Evolutionary conservation across 2,113 vertebrate species (phyloP).

Genomic region (Leiothrix lutea): DNA sequence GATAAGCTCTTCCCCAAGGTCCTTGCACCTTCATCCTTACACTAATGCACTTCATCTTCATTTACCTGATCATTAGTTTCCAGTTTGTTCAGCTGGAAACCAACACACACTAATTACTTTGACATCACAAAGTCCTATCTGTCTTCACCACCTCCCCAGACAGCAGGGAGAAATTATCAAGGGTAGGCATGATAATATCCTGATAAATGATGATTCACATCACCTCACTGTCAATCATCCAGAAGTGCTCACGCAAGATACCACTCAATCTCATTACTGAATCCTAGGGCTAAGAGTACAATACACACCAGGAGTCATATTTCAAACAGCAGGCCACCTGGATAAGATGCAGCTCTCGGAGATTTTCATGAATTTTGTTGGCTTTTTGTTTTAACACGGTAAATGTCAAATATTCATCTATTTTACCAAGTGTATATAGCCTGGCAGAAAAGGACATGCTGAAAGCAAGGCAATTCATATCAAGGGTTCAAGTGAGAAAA

Average conservation of each 20-base stretch:
- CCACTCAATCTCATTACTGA: conserved; percentile 73
- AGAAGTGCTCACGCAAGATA: conserved; percentile 69
- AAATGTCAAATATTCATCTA: conserved; percentile 53
- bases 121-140: conserved; percentile 78
- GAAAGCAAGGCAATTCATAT: background rate
- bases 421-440: conserved; percentile 6
- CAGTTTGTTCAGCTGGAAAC: conserved; percentile 82
- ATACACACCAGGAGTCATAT: conserved; percentile 68
- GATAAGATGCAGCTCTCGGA: conserved; percentile 25
- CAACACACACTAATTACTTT: conserved; percentile 82
- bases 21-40: conserved; percentile 62
- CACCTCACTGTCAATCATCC: conserved; percentile 75
- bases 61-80: conserved; percentile 83
- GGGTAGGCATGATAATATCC: conserved; percentile 76
- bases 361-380: conserved; percentile 51
- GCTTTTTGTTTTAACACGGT: conserved; percentile 44
- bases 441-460: conserved; percentile 41
- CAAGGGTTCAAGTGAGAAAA: background rate
- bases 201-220: conserved; percentile 77
- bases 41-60: conserved; percentile 77
- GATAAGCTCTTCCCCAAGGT: conserved; percentile 70
- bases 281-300: conserved; percentile 63
- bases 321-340: conserved; percentile 71
- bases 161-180: conserved; percentile 78
- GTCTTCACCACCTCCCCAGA: conserved; percentile 74